Evolutionary conservation across 2,888 invertebrate species (phyloP).

Genomic region (Caenorhabditis sulstoni): DNA sequence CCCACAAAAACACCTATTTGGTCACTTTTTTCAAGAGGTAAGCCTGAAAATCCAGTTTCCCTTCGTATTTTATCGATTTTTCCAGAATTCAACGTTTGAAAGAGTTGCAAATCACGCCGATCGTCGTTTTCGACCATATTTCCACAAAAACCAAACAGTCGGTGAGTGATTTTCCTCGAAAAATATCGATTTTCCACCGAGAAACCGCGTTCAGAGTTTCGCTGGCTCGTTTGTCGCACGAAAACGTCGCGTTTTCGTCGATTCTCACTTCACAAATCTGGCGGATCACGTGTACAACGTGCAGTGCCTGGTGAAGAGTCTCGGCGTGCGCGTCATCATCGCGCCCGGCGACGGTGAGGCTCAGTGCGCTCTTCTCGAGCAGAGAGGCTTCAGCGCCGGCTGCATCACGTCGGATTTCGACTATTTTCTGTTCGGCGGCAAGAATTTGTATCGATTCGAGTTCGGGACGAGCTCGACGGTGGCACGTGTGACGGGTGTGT

Average conservation of each 20-base stretch:
- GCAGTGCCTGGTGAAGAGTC: constrained; percentile 85
- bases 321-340: constrained; percentile 93
- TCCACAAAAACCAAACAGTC: neutral
- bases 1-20: constrained; percentile 46
- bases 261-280: constrained; percentile 17
- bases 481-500: constrained; percentile 10
- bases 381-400: constrained; percentile 87
- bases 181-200: neutral
- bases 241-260: constrained; percentile 28
- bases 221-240: constrained; percentile 28
- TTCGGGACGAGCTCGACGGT: neutral
- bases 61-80: constrained; percentile 1
- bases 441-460: constrained; percentile 88
- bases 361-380: constrained; percentile 94
- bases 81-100: constrained; percentile 52
- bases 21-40: constrained; percentile 61
- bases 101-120: constrained; percentile 54
- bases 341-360: constrained; percentile 99
- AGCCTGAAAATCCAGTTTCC: neutral
- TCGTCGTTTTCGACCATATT: constrained; percentile 62
- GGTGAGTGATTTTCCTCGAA: neutral
- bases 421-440: constrained; percentile 97
- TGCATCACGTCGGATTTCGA: constrained; percentile 98
- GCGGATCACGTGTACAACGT: constrained; percentile 19
- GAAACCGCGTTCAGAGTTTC: neutral